Percentiles rank a stretch among this genome's conserved stretches.
Conservation (phyloP, 2,797 vertebrate species). For the Tamandua tetradactyla region DNA sequence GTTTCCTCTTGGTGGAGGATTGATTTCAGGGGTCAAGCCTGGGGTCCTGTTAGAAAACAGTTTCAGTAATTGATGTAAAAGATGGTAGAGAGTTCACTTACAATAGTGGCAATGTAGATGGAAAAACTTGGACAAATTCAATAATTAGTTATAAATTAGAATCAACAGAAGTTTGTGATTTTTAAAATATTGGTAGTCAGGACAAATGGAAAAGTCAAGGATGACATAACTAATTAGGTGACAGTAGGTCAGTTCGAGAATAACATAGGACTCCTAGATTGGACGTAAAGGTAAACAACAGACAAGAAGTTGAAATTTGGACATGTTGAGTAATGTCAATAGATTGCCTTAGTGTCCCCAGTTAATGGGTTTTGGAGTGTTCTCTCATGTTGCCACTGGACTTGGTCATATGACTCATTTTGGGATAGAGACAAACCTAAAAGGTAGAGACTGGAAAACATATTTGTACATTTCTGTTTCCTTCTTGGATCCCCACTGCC, state of each 20-base stretch:
- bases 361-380: neutral
- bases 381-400: neutral
- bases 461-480: neutral
- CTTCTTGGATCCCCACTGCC: neutral
- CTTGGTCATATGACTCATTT: neutral
- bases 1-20: neutral
- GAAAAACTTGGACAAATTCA: neutral
- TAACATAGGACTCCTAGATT: neutral
- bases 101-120: neutral
- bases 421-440: neutral
- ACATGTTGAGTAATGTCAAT: neutral
- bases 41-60: neutral
- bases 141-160: neutral
- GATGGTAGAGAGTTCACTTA: neutral
- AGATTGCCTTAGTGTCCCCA: neutral
- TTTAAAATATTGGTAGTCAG: neutral
- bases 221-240: neutral
- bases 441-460: neutral
- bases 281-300: neutral
- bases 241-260: neutral
- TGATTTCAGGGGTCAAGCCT: neutral
- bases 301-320: neutral
- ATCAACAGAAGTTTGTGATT: neutral
- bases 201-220: neutral
- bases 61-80: neutral